Conservation (phyloP, 2,888 invertebrate genomes). For the Uropetala carovei region DNA sequence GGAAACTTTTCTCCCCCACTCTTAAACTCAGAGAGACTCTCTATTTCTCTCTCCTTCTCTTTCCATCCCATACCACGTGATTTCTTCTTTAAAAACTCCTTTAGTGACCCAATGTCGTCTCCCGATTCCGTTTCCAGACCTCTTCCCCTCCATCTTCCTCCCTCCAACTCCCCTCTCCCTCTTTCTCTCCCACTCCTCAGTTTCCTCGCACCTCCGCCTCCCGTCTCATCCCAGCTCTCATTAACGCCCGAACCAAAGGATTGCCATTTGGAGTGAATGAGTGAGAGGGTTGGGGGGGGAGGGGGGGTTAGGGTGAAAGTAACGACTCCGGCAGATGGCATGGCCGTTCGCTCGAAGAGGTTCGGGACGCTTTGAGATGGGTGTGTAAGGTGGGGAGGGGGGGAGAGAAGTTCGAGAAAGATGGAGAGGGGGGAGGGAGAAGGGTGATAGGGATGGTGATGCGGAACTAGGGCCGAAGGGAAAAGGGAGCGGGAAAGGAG, state of each 20-base stretch:
- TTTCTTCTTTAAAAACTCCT: background rate
- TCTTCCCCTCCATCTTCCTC: background rate
- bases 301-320: background rate
- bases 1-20: background rate
- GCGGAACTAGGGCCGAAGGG: background rate
- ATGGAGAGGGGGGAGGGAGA: background rate
- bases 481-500: background rate
- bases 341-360: background rate
- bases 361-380: background rate
- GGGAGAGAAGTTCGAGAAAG: background rate
- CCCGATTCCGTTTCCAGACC: background rate
- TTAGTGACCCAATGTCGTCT: background rate
- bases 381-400: background rate
- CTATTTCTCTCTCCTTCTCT: background rate
- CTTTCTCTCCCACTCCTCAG: background rate
- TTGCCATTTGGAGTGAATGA: constrained; percentile 30
- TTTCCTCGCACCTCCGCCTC: background rate
- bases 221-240: background rate
- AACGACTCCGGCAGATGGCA: background rate
- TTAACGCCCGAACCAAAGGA: constrained; percentile 36
- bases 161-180: background rate
- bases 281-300: background rate
- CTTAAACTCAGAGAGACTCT: background rate
- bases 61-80: background rate
- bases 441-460: background rate